Conservation (phyloP, 2,888 invertebrate species). For the Tinea semifulvella region DNA sequence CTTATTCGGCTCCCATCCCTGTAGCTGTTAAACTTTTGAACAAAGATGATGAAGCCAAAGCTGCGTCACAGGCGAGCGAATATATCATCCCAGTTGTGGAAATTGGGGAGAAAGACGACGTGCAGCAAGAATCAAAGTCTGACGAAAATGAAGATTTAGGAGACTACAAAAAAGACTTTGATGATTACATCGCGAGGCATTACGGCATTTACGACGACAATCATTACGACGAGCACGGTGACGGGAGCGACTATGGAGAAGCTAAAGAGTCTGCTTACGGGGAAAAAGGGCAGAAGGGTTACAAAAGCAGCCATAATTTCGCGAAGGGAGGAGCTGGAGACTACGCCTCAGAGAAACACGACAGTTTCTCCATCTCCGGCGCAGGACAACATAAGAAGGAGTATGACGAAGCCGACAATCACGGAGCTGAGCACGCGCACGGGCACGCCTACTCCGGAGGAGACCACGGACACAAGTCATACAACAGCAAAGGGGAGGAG, state of each 20-base stretch:
- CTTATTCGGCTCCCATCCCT: constrained; percentile 39
- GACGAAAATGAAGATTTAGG: constrained; percentile 37
- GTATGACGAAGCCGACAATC: constrained; percentile 53
- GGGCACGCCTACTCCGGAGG: constrained; percentile 59
- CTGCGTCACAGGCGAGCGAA: constrained; percentile 33
- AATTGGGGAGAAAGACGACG: constrained; percentile 35
- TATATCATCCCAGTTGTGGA: constrained; percentile 49
- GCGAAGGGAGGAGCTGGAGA: constrained; percentile 64
- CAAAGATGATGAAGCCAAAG: constrained; percentile 35
- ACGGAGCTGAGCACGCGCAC: constrained; percentile 59
- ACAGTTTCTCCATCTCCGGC: constrained; percentile 59
- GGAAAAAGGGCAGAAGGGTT: constrained; percentile 60
- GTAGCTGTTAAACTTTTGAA: constrained; percentile 33
- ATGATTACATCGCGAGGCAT: constrained; percentile 39
- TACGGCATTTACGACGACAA: constrained; percentile 35
- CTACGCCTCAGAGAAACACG: constrained; percentile 60
- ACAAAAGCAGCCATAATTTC: constrained; percentile 52
- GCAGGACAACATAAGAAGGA: constrained; percentile 62
- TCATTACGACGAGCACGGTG: constrained; percentile 38
- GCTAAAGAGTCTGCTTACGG: constrained; percentile 54
- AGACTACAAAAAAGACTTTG: constrained; percentile 39
- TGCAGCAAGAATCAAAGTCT: constrained; percentile 41
- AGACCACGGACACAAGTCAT: constrained; percentile 59
- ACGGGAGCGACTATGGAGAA: constrained; percentile 46
- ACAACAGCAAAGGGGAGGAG: constrained; percentile 69